phyloP scores from a whole-genome alignment of 2,797 vertebrate species.

The Phyllotis vaccarum region DNA sequence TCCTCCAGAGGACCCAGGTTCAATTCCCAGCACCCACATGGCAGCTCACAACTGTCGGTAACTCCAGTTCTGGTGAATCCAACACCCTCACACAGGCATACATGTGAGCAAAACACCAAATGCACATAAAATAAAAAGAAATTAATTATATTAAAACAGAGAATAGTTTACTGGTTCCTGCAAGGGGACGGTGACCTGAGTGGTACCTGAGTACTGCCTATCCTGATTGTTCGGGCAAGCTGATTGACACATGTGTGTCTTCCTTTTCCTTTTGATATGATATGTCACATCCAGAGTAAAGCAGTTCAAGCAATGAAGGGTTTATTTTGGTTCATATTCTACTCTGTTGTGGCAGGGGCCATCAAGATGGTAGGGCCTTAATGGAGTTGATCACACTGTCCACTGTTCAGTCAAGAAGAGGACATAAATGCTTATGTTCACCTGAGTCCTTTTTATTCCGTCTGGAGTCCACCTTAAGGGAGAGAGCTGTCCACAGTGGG shows the following conservation, averaged over 20 bases:
- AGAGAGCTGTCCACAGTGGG: neutral
- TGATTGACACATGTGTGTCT: neutral
- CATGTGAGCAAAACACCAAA: neutral
- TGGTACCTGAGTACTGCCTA: neutral
- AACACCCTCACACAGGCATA: neutral
- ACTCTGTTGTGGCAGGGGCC: neutral
- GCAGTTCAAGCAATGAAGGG: neutral
- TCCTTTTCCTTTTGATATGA: neutral
- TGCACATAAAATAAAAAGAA: neutral
- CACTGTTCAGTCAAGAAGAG: neutral
- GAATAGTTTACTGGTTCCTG: neutral
- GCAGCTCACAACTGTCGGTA: neutral
- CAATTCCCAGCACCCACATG: neutral
- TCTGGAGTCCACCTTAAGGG: neutral
- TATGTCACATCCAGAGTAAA: neutral
- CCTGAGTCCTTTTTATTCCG: neutral
- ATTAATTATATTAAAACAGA: neutral
- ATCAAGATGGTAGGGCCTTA: neutral
- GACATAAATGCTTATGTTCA: neutral
- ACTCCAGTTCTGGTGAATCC: neutral
- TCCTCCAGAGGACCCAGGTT: neutral
- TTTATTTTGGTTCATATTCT: neutral
- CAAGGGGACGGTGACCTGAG: neutral
- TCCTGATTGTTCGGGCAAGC: neutral
- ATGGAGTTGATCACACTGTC: neutral